A percentile compares a stretch with the other conserved stretches of the same genome.
These are phyloP conservation scores for Plemyria rubiginata DNA, from an alignment of 2,888 invertebrate species.

Conservation along the genomic window DNA sequence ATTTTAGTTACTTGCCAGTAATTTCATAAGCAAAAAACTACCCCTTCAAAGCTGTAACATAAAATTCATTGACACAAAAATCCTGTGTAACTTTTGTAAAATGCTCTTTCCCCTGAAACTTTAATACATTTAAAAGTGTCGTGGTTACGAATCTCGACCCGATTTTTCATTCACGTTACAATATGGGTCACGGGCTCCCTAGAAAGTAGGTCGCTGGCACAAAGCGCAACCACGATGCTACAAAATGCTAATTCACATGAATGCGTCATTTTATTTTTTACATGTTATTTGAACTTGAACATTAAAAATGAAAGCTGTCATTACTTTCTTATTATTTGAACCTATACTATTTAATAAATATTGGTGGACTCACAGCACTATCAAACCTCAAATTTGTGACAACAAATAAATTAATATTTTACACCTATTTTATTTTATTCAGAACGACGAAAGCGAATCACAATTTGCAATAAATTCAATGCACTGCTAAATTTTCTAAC, in stretches of 20 bases:
- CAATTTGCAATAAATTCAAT: constrained; percentile 18
- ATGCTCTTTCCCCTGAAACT: constrained; percentile 30
- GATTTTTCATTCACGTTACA: constrained; percentile 55
- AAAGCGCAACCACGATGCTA: constrained; percentile 36
- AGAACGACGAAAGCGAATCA: constrained; percentile 2
- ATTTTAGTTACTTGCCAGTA: constrained; percentile 2
- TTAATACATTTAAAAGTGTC: constrained; percentile 41
- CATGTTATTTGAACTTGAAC: too few relatives aligned
- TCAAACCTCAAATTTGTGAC: not conserved
- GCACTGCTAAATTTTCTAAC: constrained; percentile 14
- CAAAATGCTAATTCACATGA: constrained; percentile 27
- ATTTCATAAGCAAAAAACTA: too few relatives aligned
- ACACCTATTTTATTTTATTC: not conserved
- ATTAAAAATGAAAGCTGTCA: too few relatives aligned
- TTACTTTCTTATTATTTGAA: too few relatives aligned
- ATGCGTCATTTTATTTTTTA: too few relatives aligned
- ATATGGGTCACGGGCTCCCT: constrained; percentile 62
- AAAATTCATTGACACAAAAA: constrained; percentile 14
- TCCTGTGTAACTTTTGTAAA: constrained; percentile 14
- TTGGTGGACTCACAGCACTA: too few relatives aligned
- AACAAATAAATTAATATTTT: not conserved
- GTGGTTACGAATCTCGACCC: constrained; percentile 50
- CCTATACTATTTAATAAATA: too few relatives aligned
- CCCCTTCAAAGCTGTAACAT: not conserved
- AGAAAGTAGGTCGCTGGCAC: constrained; percentile 53